These are phyloP conservation scores for Sterna hirundo DNA, from an alignment of 2,113 vertebrate species.

Conservation along the genomic window DNA sequence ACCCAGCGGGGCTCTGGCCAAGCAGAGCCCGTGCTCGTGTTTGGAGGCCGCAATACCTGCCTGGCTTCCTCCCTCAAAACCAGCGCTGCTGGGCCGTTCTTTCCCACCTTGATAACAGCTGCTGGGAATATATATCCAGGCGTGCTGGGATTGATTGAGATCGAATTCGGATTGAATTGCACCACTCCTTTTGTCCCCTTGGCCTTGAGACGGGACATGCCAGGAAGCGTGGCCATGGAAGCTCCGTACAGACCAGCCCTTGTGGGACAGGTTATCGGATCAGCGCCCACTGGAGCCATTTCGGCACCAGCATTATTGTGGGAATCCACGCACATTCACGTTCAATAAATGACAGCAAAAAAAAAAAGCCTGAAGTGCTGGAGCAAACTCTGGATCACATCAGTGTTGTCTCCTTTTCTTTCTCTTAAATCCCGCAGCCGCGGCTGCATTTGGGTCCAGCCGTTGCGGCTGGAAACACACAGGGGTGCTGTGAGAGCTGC, in stretches of 20 bases:
- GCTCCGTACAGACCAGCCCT: neutral
- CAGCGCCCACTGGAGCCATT: accelerated
- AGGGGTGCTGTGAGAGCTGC: neutral
- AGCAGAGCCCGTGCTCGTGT: neutral
- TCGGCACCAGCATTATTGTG: accelerated
- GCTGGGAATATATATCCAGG: neutral
- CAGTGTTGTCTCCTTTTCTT: too few relatives aligned
- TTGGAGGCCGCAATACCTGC: neutral
- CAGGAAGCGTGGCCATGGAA: accelerated
- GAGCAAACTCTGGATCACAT: neutral
- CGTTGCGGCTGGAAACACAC: neutral
- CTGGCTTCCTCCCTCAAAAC: neutral
- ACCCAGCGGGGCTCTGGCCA: neutral
- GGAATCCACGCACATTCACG: accelerated
- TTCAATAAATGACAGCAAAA: neutral
- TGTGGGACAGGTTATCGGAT: neutral
- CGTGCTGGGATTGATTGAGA: accelerated
- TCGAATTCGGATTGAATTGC: accelerated
- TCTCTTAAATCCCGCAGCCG: neutral
- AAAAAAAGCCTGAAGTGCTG: neutral
- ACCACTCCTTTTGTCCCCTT: neutral
- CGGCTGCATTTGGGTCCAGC: neutral
- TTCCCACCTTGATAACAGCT: neutral
- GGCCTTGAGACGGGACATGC: neutral
- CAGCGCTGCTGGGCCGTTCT: accelerated